phyloP scores from a whole-genome alignment of 1,140 invertebrate genomes.

The Drosophila bocki region DNA sequence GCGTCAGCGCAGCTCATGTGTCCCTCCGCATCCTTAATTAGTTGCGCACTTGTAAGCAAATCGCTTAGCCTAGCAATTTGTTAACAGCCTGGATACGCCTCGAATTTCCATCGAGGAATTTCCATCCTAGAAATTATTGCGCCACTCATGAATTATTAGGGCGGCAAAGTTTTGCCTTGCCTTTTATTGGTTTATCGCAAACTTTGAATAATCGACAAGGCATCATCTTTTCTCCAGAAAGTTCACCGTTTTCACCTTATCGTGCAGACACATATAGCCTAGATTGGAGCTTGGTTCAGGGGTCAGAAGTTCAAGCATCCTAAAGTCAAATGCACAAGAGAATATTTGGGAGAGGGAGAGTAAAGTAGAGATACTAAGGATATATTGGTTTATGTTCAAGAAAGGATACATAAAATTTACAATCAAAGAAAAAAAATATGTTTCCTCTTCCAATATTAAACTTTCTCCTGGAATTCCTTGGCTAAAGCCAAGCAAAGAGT shows the following conservation, averaged over 20 bases:
- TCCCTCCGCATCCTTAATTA: conserved; percentile 44
- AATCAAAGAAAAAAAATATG: background rate
- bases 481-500: conserved; percentile 4
- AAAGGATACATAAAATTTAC: background rate
- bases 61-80: conserved; percentile 46
- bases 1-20: conserved; percentile 29
- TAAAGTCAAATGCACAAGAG: conserved; percentile 40
- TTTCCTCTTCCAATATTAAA: background rate
- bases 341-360: background rate
- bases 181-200: conserved; percentile 41
- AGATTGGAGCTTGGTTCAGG: background rate
- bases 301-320: conserved; percentile 15
- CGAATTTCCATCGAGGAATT: conserved; percentile 10
- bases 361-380: background rate
- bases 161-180: conserved; percentile 21
- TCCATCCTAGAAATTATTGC: background rate
- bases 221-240: background rate
- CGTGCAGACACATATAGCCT: background rate
- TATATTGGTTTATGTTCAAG: no score
- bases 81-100: conserved; percentile 41
- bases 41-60: conserved; percentile 51
- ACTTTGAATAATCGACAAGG: conserved; percentile 47
- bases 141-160: conserved; percentile 31
- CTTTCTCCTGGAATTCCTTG: background rate
- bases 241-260: background rate